A percentile compares a stretch with the other conserved stretches of the same genome.
phyloP scores from a whole-genome alignment of 2,113 vertebrate species.

The Lamprologus ornatipinnis region DNA sequence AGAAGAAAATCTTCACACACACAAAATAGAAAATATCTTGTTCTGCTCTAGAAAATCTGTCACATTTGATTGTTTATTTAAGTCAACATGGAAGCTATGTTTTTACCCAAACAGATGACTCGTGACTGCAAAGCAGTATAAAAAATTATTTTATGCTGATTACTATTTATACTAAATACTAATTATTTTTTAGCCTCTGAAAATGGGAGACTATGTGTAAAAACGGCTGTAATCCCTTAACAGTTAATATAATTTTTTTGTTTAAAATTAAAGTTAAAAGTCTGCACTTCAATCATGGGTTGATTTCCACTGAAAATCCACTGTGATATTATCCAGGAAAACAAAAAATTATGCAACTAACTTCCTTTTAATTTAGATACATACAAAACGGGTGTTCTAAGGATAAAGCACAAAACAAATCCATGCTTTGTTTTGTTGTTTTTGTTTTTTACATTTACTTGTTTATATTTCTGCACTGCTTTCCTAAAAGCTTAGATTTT shows the following conservation, averaged over 20 bases:
- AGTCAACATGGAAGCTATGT: too few relatives aligned
- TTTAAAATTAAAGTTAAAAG: not conserved
- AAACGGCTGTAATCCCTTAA: not conserved
- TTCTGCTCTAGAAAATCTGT: too few relatives aligned
- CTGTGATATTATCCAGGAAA: accelerated
- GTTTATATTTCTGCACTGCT: not conserved
- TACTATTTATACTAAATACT: too few relatives aligned
- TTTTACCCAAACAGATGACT: too few relatives aligned
- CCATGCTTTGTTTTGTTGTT: not conserved
- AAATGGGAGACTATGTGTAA: not conserved
- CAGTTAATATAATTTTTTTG: not conserved
- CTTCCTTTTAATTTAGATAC: accelerated
- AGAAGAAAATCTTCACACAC: too few relatives aligned
- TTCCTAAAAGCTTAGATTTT: not conserved
- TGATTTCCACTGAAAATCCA: not conserved
- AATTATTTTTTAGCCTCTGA: not conserved
- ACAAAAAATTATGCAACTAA: accelerated
- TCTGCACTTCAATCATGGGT: not conserved
- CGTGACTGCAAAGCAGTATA: too few relatives aligned
- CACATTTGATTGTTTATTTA: too few relatives aligned
- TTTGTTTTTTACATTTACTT: not conserved
- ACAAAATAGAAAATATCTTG: too few relatives aligned
- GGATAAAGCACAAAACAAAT: not conserved
- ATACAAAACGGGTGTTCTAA: accelerated
- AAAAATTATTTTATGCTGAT: accelerated